Evolutionary conservation across 2,888 invertebrate genomes (phyloP).

Genomic region (Monopis laevigella): DNA sequence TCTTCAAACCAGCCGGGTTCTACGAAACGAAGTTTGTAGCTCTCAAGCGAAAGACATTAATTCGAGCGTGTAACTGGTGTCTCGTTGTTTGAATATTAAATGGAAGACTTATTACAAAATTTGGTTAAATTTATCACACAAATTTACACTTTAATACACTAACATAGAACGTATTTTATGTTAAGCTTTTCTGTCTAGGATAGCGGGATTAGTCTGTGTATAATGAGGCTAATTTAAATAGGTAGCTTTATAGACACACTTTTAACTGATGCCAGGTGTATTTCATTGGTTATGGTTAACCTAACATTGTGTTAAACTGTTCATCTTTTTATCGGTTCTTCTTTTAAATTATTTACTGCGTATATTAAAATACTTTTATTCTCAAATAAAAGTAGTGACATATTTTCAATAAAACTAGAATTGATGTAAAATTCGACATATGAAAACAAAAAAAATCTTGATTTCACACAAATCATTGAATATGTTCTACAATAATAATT

Average conservation of each 20-base stretch:
- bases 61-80: slow-evolving; percentile 29
- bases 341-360: background rate
- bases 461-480: no score
- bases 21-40: slow-evolving; percentile 19
- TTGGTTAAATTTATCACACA: background rate
- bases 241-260: slow-evolving; percentile 17
- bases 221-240: slow-evolving; percentile 21
- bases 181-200: no score
- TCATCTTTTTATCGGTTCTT: no score
- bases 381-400: background rate
- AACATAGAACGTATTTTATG: background rate
- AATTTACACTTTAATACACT: slow-evolving; percentile 3
- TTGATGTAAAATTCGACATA: no score
- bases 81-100: slow-evolving; percentile 26
- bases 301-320: no score
- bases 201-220: no score
- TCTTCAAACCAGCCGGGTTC: slow-evolving; percentile 14
- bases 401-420: no score
- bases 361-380: background rate
- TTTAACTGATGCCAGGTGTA: slow-evolving; percentile 4
- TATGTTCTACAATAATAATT: no score
- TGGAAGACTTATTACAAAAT: slow-evolving; percentile 13
- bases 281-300: slow-evolving; percentile 1
- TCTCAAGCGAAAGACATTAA: slow-evolving; percentile 24
- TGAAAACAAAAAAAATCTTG: no score